A percentile compares a stretch with the other conserved stretches of the same genome.
phyloP scores from a whole-genome alignment of 2,797 vertebrate species.

The Brotula barbata region DNA sequence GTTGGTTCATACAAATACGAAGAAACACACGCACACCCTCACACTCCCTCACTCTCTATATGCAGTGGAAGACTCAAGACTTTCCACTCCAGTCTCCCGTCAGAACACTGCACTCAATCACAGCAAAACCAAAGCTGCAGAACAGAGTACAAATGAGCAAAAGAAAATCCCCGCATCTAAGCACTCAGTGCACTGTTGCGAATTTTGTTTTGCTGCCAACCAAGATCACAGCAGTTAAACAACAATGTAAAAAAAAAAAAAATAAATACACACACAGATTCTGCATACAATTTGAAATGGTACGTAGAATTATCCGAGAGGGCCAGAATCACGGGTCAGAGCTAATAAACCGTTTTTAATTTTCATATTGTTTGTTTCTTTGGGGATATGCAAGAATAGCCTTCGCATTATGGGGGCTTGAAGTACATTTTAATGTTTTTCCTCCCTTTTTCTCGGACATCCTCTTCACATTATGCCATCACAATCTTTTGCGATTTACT shows the following conservation, averaged over 20 bases:
- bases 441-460: no score
- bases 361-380: no score
- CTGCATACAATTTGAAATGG: neutral
- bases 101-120: constrained; percentile 59
- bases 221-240: constrained; percentile 54
- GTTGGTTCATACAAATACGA: constrained; percentile 23
- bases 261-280: neutral
- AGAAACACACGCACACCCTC: constrained; percentile 1
- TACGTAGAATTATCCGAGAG: neutral
- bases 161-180: constrained; percentile 61
- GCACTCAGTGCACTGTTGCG: constrained; percentile 45
- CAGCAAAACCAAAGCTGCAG: constrained; percentile 53
- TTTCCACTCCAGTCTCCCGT: constrained; percentile 36
- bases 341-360: no score
- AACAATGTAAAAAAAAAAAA: no score
- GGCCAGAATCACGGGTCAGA: neutral
- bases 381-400: no score
- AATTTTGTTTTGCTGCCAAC: constrained; percentile 64
- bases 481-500: no score
- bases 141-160: constrained; percentile 52
- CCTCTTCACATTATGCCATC: no score
- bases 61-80: constrained; percentile 14
- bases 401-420: no score
- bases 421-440: no score
- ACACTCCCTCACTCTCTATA: neutral